Evolutionary conservation across 2,797 vertebrate species (phyloP).

Genomic region (Serranus cabrilla): DNA sequence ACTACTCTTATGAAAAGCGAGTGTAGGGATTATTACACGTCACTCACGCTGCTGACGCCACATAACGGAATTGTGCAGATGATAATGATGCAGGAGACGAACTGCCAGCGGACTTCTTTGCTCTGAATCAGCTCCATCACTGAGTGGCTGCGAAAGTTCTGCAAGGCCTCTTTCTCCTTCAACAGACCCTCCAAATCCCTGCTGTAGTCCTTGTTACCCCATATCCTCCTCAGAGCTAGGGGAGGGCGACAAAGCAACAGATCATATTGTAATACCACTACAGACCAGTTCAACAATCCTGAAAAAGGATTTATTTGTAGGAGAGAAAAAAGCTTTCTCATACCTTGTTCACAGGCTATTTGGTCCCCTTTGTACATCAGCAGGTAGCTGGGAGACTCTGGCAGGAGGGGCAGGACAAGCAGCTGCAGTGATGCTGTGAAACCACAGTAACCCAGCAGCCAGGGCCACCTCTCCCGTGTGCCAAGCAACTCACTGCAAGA

Average conservation of each 20-base stretch:
- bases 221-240: conserved; percentile 84
- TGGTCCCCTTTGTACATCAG: conserved; percentile 80
- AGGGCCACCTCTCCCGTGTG: conserved; percentile 80
- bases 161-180: conserved; percentile 79
- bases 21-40: not conserved
- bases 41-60: conserved; percentile 84
- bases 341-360: conserved; percentile 82
- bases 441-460: conserved; percentile 81
- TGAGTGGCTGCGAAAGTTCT: conserved; percentile 66
- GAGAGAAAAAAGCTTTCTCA: not conserved
- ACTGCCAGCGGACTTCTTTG: conserved; percentile 85
- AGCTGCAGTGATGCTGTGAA: conserved; percentile 82
- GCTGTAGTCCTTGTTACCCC: conserved; percentile 82
- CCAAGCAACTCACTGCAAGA: conserved; percentile 85
- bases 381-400: conserved; percentile 86
- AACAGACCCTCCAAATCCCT: conserved; percentile 87
- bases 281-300: not conserved
- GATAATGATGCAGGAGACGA: conserved; percentile 80
- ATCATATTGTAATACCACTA: not conserved
- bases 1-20: not conserved
- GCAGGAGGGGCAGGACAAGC: conserved; percentile 81
- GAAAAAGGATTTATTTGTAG: not conserved
- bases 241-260: not conserved
- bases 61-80: conserved; percentile 49
- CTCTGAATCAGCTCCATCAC: conserved; percentile 82